phyloP scores from a whole-genome alignment of 2,888 invertebrate species.

The Drosophila setosimentum region DNA sequence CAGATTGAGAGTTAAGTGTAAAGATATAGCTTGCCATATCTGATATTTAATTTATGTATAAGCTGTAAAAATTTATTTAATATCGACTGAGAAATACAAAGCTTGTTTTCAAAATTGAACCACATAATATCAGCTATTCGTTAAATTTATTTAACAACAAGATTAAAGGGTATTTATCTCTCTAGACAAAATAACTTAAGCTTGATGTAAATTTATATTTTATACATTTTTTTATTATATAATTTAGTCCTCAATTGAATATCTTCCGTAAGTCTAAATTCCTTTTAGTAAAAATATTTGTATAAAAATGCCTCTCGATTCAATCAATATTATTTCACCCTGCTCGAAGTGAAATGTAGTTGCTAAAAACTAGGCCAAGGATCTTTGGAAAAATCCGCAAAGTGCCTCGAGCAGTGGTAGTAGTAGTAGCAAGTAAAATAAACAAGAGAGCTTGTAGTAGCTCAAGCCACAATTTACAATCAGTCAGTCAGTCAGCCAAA shows the following conservation, averaged over 20 bases:
- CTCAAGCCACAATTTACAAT: constrained; percentile 23
- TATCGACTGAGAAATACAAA: too few species aligned
- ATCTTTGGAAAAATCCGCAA: constrained; percentile 29
- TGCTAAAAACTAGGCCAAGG: constrained; percentile 51
- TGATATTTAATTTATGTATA: too few species aligned
- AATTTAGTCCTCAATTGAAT: background rate
- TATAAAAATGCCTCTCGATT: background rate
- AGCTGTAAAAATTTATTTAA: too few species aligned
- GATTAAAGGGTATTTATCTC: too few species aligned
- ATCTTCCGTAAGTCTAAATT: background rate
- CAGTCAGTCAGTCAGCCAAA: background rate
- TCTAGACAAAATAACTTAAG: too few species aligned
- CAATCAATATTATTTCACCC: background rate
- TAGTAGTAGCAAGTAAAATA: too few species aligned
- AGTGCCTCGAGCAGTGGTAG: background rate
- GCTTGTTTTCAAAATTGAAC: too few species aligned
- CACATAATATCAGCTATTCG: too few species aligned
- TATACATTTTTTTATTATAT: background rate
- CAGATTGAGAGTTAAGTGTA: too few species aligned
- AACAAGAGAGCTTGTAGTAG: constrained; percentile 36
- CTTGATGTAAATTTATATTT: background rate
- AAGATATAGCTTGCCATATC: too few species aligned
- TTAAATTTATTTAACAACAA: background rate
- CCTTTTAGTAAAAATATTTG: background rate
- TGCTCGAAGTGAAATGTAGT: background rate